phyloP scores from a whole-genome alignment of 53 echinoderm and acorn worm species.

The Astropecten irregularis region DNA sequence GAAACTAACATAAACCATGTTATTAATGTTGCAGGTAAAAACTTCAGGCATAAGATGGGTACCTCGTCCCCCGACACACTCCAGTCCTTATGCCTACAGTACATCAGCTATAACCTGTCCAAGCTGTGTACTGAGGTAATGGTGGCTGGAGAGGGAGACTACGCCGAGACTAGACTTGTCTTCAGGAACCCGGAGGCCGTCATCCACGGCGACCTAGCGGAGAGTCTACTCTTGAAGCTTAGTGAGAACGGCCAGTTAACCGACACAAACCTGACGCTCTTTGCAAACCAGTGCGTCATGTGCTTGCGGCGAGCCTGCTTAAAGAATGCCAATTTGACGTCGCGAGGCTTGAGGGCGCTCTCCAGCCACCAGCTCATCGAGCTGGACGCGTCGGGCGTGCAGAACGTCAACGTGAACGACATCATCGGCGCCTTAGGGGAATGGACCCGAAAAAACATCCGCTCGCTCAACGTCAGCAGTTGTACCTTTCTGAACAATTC shows the following conservation, averaged over 20 bases:
- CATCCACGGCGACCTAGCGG: conserved; percentile 81
- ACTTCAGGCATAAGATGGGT: conserved; percentile 69
- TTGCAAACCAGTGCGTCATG: conserved; percentile 72
- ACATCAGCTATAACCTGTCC: conserved; percentile 77
- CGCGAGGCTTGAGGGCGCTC: conserved; percentile 85
- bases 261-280: conserved; percentile 78
- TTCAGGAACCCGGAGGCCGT: conserved; percentile 76
- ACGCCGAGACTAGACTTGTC: conserved; percentile 65
- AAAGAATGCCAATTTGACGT: conserved; percentile 67
- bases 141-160: conserved; percentile 68
- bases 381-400: conserved; percentile 84
- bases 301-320: conserved; percentile 79
- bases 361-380: conserved; percentile 82
- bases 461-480: conserved; percentile 81
- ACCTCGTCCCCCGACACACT: conserved; percentile 72
- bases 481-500: conserved; percentile 92
- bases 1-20: too few relatives aligned
- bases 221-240: conserved; percentile 69
- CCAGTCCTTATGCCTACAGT: conserved; percentile 81
- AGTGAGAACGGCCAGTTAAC: conserved; percentile 69
- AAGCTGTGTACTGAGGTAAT: conserved; percentile 67
- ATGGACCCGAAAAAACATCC: conserved; percentile 88
- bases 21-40: too few relatives aligned
- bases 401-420: conserved; percentile 88
- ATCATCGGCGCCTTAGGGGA: conserved; percentile 95